These are phyloP conservation scores for Bubo scandiacus DNA, from an alignment of 2,113 vertebrate species.

Conservation along the genomic window DNA sequence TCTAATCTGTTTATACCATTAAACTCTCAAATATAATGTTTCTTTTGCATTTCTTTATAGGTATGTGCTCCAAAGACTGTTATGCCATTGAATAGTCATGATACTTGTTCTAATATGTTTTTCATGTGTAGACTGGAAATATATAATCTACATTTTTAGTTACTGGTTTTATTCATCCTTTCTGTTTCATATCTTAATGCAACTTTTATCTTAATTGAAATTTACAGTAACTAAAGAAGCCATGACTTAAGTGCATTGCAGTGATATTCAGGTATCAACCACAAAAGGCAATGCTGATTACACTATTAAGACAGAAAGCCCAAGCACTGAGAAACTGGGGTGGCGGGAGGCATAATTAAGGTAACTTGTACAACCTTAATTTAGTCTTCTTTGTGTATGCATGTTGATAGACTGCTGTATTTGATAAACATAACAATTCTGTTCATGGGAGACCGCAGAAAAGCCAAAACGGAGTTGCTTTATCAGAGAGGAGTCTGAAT, in stretches of 20 bases:
- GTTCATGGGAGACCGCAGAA: neutral
- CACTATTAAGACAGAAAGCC: neutral
- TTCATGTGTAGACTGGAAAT: neutral
- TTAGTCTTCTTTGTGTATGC: neutral
- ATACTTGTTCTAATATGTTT: neutral
- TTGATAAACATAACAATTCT: neutral
- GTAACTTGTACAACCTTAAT: neutral
- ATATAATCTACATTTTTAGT: constrained; percentile 15
- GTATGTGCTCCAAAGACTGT: neutral
- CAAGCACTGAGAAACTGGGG: neutral
- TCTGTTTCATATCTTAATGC: neutral
- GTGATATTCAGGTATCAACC: neutral
- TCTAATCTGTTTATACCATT: constrained; percentile 16
- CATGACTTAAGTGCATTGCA: neutral
- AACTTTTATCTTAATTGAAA: neutral
- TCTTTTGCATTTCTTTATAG: neutral
- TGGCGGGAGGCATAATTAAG: neutral
- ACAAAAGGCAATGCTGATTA: neutral
- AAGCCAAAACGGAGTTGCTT: neutral
- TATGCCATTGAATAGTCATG: neutral
- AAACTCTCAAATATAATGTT: neutral
- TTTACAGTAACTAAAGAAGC: neutral
- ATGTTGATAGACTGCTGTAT: neutral
- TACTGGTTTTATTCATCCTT: neutral
- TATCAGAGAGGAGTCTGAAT: neutral